These are phyloP conservation scores for Aphidius gifuensis DNA, from an alignment of 1,140 invertebrate species.

Conservation along the genomic window DNA sequence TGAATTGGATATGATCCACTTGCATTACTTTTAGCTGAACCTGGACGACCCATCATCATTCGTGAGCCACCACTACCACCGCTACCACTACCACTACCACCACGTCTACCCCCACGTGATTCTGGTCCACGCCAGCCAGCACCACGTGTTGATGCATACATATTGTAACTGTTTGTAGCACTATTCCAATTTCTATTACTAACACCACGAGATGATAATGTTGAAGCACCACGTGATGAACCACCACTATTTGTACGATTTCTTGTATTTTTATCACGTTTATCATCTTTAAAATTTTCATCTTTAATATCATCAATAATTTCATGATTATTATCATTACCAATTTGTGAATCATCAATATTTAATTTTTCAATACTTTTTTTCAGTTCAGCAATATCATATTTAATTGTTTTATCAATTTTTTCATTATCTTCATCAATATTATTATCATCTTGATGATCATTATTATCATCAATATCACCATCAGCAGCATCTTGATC, in stretches of 20 bases:
- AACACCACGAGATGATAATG: slow-evolving; percentile 30
- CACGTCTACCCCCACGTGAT: slow-evolving; percentile 29
- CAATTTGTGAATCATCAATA: slow-evolving; percentile 36
- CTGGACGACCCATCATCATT: slow-evolving; percentile 37
- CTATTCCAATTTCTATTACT: slow-evolving; percentile 34
- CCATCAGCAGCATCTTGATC: slow-evolving; percentile 40
- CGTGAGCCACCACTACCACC: slow-evolving; percentile 41
- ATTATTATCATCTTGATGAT: slow-evolving; percentile 32
- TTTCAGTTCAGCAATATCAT: slow-evolving; percentile 35
- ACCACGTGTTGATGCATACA: slow-evolving; percentile 33
- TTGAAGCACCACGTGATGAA: slow-evolving; percentile 25
- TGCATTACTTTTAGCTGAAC: slow-evolving; percentile 37
- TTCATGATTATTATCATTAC: not conserved
- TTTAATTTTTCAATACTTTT: slow-evolving; percentile 45
- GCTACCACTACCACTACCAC: slow-evolving; percentile 41
- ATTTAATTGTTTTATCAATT: slow-evolving; percentile 33
- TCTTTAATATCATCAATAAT: slow-evolving; percentile 35
- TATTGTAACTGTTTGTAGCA: slow-evolving; percentile 31
- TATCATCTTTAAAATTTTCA: slow-evolving; percentile 47
- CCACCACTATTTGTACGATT: slow-evolving; percentile 38
- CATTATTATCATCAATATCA: slow-evolving; percentile 31
- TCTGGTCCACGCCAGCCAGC: slow-evolving; percentile 44
- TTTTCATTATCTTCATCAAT: slow-evolving; percentile 35
- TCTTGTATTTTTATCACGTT: slow-evolving; percentile 46
- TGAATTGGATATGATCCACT: slow-evolving; percentile 47